Evolutionary conservation across 1,140 invertebrate genomes (phyloP), one percentile per base, ranked within the genome.

Genomic region (Melanaphis sacchari): DNA sequence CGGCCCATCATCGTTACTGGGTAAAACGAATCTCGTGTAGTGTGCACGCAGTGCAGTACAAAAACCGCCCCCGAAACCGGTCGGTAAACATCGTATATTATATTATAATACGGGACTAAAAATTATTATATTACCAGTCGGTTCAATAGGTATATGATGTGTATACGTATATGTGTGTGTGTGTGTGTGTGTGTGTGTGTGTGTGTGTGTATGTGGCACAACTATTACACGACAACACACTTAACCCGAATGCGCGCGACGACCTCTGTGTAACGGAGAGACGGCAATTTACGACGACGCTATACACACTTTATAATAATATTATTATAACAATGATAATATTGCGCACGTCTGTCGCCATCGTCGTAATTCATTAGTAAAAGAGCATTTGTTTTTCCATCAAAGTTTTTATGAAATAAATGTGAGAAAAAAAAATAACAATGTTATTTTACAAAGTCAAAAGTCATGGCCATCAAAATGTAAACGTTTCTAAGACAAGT

Each of bases 51-150:
- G 6, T 11, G 24, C 24, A 85, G 24, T 40, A 85, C 38, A 40
- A 41, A 84, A 87, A 87, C 41, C 40, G 31, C 85, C 85, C 85
- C 84, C 43, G 31, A 87, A 49, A 87, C 85, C 43, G 82, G 82
- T 84, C 40, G 82, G 24, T n/a, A n/a, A 66, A 66, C 59, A 66
- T 11, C 59, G 26, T 59, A 59, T 9, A 26, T 59, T 59, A 59
- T 31, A 9, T 26, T 54, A 54, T 66, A 66, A n/a, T 76, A 76
- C 22, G 82, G 11, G 22, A 82, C 36, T 2, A 82, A 40, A 82
- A 38, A 24, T 40, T 82, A 40, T 40, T 40, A 82, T 82, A n/a
- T n/a, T 36, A 18, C 59, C 59, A 76, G 59, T 36, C 15, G 15
- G 31, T n/a, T 82, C 24, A 82, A 82, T 40, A 82, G 6, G 22